A percentile compares a stretch with the other conserved stretches of the same genome.
Evolutionary conservation across 2,888 invertebrate genomes (phyloP).

Genomic region (Tineola bisselliella): DNA sequence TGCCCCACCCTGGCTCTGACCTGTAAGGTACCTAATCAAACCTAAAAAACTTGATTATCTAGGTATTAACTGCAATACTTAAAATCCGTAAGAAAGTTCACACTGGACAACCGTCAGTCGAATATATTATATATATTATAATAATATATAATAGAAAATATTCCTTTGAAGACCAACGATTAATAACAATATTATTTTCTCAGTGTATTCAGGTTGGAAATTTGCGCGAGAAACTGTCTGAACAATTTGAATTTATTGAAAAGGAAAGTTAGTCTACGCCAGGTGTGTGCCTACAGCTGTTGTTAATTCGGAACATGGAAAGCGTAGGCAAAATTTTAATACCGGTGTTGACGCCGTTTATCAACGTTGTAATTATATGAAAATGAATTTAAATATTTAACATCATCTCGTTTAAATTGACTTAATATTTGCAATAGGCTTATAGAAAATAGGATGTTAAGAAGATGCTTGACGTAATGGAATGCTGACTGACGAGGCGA

Average conservation of each 20-base stretch:
- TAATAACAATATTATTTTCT: neutral
- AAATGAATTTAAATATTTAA: slow-evolving; percentile 2
- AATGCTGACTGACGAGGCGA: too few species aligned
- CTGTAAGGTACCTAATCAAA: too few species aligned
- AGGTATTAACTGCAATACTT: too few species aligned
- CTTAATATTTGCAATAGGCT: too few species aligned
- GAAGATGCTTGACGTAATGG: too few species aligned
- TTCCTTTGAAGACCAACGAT: neutral
- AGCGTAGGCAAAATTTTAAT: slow-evolving; percentile 10
- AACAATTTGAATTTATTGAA: slow-evolving; percentile 36
- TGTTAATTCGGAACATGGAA: neutral
- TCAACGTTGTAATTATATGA: slow-evolving; percentile 7
- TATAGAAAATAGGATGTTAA: too few species aligned
- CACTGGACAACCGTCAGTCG: too few species aligned
- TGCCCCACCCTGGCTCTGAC: too few species aligned
- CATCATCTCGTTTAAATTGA: too few species aligned
- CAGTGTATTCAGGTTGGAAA: neutral
- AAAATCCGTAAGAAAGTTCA: too few species aligned
- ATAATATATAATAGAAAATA: neutral
- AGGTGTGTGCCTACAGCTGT: slow-evolving; percentile 37
- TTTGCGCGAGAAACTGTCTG: slow-evolving; percentile 2
- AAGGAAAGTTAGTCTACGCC: slow-evolving; percentile 41
- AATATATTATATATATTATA: neutral
- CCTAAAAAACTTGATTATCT: too few species aligned
- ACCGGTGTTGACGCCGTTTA: slow-evolving; percentile 2